Base-by-base conservation (phyloP, 2,888 invertebrate genomes). In the Campoplex capitator region DNA sequence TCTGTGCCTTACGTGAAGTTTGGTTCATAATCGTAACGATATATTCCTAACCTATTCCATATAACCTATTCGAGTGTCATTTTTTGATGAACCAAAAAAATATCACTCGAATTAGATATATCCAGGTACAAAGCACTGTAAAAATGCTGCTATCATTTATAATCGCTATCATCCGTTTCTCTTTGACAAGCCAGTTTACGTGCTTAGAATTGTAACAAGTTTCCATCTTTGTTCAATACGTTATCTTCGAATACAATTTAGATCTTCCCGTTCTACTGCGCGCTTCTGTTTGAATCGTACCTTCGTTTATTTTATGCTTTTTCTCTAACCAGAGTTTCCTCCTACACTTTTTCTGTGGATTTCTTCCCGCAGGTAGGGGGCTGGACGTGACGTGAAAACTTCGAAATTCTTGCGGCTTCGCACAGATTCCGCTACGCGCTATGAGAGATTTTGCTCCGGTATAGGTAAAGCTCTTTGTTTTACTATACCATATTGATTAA, bases 321-420 rank as follows among this genome's bases (percentile, higher is more conserved):
- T 88, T 89, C 88, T 88, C 88, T 13, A 38, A 18, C 81, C 88
- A 56, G 84, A 83, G 74, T 83, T 85, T 84, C 82, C 85, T 77
- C 79, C 76, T 85, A 1, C 48, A 48, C 73, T 74, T 73, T 81
- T 71, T 76, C 77, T 73, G 81, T 85, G 73, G 67, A 8, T 42
- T 42, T 42, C 9, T 42, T 42, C 6, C 42, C 42, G 42, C 9
- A 42, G 42, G 9, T 8, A 9, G 42, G 42, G 42, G 42, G 7
- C 74, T 68, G 88, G 73, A 90, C 91, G 91, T 91, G 91, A 91
- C 89, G 76, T 68, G 91, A 90, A 91, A 91, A 85, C 91, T 86
- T 84, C 76, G 58, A 78, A 88, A 88, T 79, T 75, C 76, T 84
- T 85, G 86, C 80, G 87, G 84, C 13, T 78, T 48, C 32, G 23